Conservation (phyloP, 2,113 vertebrate species). For the Sporophila hypoxantha region DNA sequence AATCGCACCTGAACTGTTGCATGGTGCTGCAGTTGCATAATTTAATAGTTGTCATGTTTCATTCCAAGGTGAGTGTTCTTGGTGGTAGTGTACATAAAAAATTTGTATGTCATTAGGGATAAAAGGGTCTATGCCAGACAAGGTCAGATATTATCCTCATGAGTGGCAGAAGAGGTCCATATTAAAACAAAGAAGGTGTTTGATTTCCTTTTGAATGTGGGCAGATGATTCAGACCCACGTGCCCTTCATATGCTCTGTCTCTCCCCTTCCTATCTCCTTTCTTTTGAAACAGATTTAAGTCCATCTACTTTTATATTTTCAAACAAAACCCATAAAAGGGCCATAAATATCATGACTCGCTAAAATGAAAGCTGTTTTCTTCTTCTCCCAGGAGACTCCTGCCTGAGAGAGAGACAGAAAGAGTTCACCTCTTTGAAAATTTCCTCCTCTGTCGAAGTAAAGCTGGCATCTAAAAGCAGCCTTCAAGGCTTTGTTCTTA, state of each 20-base stretch:
- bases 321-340: conserved; percentile 64
- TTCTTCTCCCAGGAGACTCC: conserved; percentile 55
- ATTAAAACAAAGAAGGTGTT: conserved; percentile 54
- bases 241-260: conserved; percentile 42
- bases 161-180: neutral
- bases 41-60: conserved; percentile 28
- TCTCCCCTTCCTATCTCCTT: conserved; percentile 37
- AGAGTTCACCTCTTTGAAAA: conserved; percentile 66
- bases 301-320: conserved; percentile 67
- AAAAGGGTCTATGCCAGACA: conserved; percentile 21
- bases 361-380: conserved; percentile 70
- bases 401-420: conserved; percentile 56
- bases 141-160: conserved; percentile 22
- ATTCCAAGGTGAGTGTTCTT: conserved; percentile 24
- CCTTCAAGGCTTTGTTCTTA: conserved; percentile 60
- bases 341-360: conserved; percentile 66
- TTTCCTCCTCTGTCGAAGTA: conserved; percentile 54
- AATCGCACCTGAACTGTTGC: conserved; percentile 25
- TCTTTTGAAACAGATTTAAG: conserved; percentile 57
- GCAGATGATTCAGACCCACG: conserved; percentile 42
- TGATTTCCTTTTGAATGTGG: conserved; percentile 35
- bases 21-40: conserved; percentile 35
- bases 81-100: neutral
- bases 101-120: conserved; percentile 45
- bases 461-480: conserved; percentile 57